Evolutionary conservation across 2,888 invertebrate genomes (phyloP).

Genomic region (Arge pagana): DNA sequence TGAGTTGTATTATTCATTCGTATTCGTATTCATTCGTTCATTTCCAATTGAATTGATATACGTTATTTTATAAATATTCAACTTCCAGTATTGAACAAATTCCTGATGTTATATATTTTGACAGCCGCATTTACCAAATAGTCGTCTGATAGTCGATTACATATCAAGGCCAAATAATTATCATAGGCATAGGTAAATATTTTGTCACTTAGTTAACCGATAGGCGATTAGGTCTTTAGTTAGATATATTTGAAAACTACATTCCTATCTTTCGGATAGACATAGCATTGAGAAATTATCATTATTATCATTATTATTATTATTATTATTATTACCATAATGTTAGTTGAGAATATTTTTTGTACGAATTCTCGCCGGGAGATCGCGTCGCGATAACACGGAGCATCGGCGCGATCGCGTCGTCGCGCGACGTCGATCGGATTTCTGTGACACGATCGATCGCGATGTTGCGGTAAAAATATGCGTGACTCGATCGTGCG

Average conservation of each 20-base stretch:
- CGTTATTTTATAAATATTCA: slow-evolving; percentile 49
- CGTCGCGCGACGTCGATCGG: too few species aligned
- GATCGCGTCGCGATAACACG: too few species aligned
- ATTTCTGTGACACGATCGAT: too few species aligned
- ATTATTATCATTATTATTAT: background rate
- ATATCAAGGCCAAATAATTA: slow-evolving; percentile 32
- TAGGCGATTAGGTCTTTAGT: slow-evolving; percentile 18
- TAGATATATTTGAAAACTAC: slow-evolving; percentile 21
- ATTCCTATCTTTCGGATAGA: slow-evolving; percentile 19
- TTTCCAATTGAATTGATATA: slow-evolving; percentile 30
- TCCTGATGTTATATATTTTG: slow-evolving; percentile 54
- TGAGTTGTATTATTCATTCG: too few species aligned
- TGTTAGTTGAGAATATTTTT: slow-evolving; percentile 51
- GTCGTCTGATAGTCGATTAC: slow-evolving; percentile 54
- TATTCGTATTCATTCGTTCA: slow-evolving; percentile 13
- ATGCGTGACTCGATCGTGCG: too few species aligned
- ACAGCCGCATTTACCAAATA: slow-evolving; percentile 50
- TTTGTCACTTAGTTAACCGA: slow-evolving; percentile 27
- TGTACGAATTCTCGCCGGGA: slow-evolving; percentile 48
- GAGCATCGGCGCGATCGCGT: too few species aligned
- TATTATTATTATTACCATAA: slow-evolving; percentile 38
- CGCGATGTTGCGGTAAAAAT: too few species aligned
- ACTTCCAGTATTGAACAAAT: slow-evolving; percentile 50
- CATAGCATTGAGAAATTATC: slow-evolving; percentile 15
- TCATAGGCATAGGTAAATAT: slow-evolving; percentile 30